phyloP scores from a whole-genome alignment of 2,888 invertebrate genomes.

The Helicoverpa assulta region DNA sequence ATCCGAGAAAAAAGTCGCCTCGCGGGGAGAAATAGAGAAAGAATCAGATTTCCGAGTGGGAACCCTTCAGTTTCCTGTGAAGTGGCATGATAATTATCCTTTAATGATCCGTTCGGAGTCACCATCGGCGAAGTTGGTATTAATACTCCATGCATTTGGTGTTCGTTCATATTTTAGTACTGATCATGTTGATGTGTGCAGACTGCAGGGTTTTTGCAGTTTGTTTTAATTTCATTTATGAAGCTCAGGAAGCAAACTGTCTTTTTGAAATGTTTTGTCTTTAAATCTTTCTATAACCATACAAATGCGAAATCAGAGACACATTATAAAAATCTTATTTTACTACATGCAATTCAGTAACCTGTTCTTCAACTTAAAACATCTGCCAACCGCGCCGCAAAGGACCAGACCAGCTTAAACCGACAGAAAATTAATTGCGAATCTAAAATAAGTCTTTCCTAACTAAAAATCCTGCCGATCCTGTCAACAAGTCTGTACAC shows the following conservation, averaged over 20 bases:
- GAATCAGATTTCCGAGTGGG: slow-evolving; percentile 86
- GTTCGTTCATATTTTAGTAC: slow-evolving; percentile 71
- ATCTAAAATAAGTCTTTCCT: slow-evolving; percentile 24
- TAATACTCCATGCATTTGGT: slow-evolving; percentile 83
- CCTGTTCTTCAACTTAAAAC: background rate
- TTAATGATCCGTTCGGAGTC: slow-evolving; percentile 85
- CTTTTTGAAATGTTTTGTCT: background rate
- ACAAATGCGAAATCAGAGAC: background rate
- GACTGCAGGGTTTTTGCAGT: background rate
- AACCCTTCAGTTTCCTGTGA: slow-evolving; percentile 82
- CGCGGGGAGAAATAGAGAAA: slow-evolving; percentile 73
- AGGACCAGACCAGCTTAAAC: background rate
- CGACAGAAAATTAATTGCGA: background rate
- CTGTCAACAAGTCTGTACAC: slow-evolving; percentile 77
- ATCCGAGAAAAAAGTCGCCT: slow-evolving; percentile 70
- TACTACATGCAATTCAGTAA: background rate
- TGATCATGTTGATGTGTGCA: slow-evolving; percentile 4
- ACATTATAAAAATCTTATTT: background rate
- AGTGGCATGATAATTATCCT: slow-evolving; percentile 88
- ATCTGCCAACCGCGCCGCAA: background rate
- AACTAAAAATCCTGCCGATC: slow-evolving; percentile 52
- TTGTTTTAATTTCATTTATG: background rate
- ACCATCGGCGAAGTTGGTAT: slow-evolving; percentile 83
- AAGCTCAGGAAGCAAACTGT: background rate
- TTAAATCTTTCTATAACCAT: background rate